A percentile compares a stretch with the other conserved stretches of the same genome.
Conservation (phyloP, 2,888 invertebrate genomes). For the Drosophila rellima region DNA sequence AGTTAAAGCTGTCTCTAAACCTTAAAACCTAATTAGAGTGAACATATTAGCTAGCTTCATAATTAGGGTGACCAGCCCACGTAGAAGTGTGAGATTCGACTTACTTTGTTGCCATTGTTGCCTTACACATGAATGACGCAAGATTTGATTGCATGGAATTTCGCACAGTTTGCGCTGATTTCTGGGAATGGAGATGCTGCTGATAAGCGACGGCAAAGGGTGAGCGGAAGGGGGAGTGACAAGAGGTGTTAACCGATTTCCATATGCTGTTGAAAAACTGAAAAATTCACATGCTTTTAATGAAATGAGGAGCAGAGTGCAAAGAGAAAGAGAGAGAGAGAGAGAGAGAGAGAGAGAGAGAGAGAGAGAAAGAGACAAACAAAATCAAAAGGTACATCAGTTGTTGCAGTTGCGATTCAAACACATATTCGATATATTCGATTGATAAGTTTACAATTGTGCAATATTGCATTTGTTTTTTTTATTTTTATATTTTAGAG, state of each 20-base stretch:
- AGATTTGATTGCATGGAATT: not conserved
- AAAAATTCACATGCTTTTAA: conserved; percentile 5
- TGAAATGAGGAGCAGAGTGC: not conserved
- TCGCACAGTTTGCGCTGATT: conserved; percentile 2
- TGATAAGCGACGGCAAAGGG: not conserved
- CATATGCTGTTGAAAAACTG: not conserved
- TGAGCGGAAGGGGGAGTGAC: not conserved
- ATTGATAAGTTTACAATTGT: too few species aligned
- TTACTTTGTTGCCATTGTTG: not conserved
- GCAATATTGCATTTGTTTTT: too few species aligned
- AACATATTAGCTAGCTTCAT: not conserved
- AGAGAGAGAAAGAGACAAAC: not conserved
- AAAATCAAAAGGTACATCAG: too few species aligned
- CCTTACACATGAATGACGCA: not conserved
- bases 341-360: not conserved
- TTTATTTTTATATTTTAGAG: conserved; percentile 15
- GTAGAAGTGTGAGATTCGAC: not conserved
- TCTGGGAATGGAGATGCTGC: not conserved
- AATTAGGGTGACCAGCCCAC: not conserved
- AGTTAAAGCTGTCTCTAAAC: too few species aligned
- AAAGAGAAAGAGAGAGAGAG: not conserved
- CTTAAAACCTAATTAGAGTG: too few species aligned
- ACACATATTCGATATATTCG: not conserved
- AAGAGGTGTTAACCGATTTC: conserved; percentile 1
- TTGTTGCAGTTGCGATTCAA: not conserved